Base-by-base conservation (phyloP, 2,888 invertebrate genomes). In the Yponomeuta cagnagella region DNA sequence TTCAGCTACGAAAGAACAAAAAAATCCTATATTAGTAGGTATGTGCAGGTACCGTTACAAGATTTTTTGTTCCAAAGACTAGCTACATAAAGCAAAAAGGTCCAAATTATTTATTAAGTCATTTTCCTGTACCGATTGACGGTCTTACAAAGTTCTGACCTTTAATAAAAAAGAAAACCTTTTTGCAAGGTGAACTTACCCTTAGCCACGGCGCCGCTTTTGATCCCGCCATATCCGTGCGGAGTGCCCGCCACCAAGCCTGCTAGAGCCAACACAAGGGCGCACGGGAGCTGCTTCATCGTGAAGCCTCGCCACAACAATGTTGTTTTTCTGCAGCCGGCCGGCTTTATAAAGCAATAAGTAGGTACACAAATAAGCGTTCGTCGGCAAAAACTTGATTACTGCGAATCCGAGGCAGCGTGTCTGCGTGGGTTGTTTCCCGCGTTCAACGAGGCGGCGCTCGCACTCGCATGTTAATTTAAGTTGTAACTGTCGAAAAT, bases 291-390 rank as follows among this genome's bases (percentile, higher is more conserved):
- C 89, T 88, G 87, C 91, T 89, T 90, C 83, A 81, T 83, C 73
- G 77, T 80, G 86, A 83, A 90, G 88, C 90, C 86, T 84, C 82
- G 82, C 79, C 84, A 80, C 78, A 80, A 86, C 83, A 88, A 85
- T 90, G 87, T 81, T 84, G 81, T 82, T 84, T 81, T 80, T 82
- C 77, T 76, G 78, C 77, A 76, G 75, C 75, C 79, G 79, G 77
- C 82, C 79, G 85, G 84, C 85, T 88, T 91, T 91, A 90, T 91
- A 91, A 90, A 90, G 87, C 89, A 81, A 87, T 43, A 43, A 43
- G 43, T 43, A 43, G 43, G 43, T 82, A 84, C 87, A 86, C 81
- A 89, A 89, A 90, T 89, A 89, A 82, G 79, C 80, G 79, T 78
- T 81, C 78, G 82, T 79, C 80, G 43, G 81, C 83, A 87, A 89